phyloP scores from a whole-genome alignment of 2,888 invertebrate species.

The Pseudoips prasinana region DNA sequence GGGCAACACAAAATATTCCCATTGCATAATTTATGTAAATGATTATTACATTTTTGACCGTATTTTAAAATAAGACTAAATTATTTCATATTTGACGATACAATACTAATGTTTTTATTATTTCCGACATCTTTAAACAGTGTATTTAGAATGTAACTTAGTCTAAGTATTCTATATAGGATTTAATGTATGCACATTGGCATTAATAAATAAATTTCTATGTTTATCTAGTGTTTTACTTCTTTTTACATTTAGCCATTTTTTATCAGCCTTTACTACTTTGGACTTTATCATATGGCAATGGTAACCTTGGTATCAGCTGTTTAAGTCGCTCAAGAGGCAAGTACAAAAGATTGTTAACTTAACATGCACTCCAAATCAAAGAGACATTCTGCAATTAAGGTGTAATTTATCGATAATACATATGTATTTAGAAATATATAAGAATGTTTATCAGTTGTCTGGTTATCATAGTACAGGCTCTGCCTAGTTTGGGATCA shows the following conservation, averaged over 20 bases:
- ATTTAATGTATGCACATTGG: conserved; percentile 31
- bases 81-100: conserved; percentile 33
- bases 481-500: no score
- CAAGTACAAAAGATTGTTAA: no score
- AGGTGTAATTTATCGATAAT: no score
- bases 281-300: no score
- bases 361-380: no score
- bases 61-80: conserved; percentile 24
- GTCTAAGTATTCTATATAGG: conserved; percentile 18
- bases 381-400: no score
- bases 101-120: conserved; percentile 29
- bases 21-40: conserved; percentile 4
- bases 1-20: neutral
- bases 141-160: conserved; percentile 21
- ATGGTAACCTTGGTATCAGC: no score
- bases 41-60: conserved; percentile 3
- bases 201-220: conserved; percentile 36
- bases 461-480: no score
- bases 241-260: no score
- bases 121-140: conserved; percentile 18
- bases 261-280: conserved; percentile 21
- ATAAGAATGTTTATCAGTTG: no score
- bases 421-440: no score
- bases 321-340: no score
- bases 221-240: conserved; percentile 24